phyloP scores from a whole-genome alignment of 2,113 vertebrate genomes.

The Trachemys scripta region DNA sequence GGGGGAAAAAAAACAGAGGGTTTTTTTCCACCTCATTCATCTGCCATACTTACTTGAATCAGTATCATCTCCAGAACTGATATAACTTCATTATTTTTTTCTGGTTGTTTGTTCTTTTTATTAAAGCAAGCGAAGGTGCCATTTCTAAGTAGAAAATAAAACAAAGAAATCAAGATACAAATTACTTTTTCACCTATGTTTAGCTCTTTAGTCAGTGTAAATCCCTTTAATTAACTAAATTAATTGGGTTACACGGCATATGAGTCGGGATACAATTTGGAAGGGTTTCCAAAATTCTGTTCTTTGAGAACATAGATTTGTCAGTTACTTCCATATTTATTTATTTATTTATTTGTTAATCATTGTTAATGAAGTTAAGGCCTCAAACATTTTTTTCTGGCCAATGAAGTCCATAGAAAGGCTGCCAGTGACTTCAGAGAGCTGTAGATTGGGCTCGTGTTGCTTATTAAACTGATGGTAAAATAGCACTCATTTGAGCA shows the following conservation, averaged over 20 bases:
- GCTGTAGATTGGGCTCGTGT: background rate
- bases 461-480: background rate
- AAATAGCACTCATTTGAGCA: background rate
- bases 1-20: background rate
- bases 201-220: no score
- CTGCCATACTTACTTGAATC: no score
- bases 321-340: background rate
- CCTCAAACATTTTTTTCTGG: background rate
- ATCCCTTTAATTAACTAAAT: no score
- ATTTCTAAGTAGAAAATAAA: no score
- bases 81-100: no score
- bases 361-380: background rate
- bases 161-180: no score
- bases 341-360: background rate
- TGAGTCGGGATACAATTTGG: background rate
- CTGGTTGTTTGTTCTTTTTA: no score
- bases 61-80: no score
- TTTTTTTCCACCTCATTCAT: no score
- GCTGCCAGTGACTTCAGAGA: background rate
- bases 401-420: background rate
- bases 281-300: background rate
- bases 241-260: background rate
- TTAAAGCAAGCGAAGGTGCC: no score
- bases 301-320: background rate
- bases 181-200: no score